phyloP scores from a whole-genome alignment of 2,888 invertebrate species.

The Lochmaea capreae region DNA sequence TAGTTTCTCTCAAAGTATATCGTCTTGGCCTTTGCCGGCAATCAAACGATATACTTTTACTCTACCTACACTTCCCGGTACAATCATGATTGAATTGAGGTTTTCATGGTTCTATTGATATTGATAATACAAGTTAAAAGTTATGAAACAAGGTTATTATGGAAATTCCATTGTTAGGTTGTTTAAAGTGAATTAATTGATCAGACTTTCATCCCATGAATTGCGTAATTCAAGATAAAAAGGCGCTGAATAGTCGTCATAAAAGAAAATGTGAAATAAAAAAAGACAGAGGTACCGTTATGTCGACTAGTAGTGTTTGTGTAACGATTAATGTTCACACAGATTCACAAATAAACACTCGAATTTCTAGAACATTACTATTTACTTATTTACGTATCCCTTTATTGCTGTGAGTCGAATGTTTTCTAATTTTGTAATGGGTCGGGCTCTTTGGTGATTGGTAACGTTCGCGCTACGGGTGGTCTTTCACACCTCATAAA shows the following conservation, averaged over 20 bases:
- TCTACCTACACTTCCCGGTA: too few relatives aligned
- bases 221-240: constrained; percentile 15
- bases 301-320: constrained; percentile 52
- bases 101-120: too few relatives aligned
- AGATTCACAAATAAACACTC: constrained; percentile 65
- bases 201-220: background rate
- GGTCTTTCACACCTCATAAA: constrained; percentile 56
- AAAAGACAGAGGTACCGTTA: constrained; percentile 40
- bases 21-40: too few relatives aligned
- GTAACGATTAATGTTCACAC: constrained; percentile 62
- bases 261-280: constrained; percentile 24
- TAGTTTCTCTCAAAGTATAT: too few relatives aligned
- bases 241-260: background rate
- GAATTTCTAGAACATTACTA: constrained; percentile 65
- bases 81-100: too few relatives aligned
- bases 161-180: too few relatives aligned
- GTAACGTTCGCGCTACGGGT: constrained; percentile 47
- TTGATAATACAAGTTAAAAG: too few relatives aligned
- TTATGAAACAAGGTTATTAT: too few relatives aligned
- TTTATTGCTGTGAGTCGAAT: constrained; percentile 61
- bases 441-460: constrained; percentile 52
- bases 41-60: too few relatives aligned
- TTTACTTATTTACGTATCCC: constrained; percentile 64
- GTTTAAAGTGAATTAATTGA: too few relatives aligned
- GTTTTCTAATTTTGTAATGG: constrained; percentile 62